A percentile compares a stretch with the other conserved stretches of the same genome.
Evolutionary conservation across 2,888 invertebrate genomes (phyloP).

Genomic region (Octonoba sinensis): DNA sequence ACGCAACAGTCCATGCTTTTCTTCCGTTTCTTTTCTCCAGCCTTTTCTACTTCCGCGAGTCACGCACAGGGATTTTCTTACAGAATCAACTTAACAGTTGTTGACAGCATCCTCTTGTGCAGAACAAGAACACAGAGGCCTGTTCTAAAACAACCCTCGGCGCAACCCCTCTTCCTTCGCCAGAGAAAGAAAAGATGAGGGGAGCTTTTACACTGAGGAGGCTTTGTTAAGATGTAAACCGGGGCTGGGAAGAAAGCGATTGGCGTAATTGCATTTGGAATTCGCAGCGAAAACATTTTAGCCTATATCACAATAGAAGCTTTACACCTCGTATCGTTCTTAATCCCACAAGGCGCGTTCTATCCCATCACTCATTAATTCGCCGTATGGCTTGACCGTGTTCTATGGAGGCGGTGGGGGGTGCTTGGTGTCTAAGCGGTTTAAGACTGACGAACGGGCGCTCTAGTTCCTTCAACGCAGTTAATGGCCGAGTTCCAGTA

Average conservation of each 20-base stretch:
- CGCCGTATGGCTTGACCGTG: conserved; percentile 48
- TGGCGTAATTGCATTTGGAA: conserved; percentile 52
- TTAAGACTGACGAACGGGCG: conserved; percentile 26
- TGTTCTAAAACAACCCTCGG: conserved; percentile 4
- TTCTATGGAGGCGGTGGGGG: neutral
- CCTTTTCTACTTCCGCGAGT: conserved; percentile 18
- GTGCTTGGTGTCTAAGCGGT: conserved; percentile 32
- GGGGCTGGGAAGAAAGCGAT: conserved; percentile 17
- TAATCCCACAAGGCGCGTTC: conserved; percentile 26
- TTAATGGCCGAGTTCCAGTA: too few relatives aligned
- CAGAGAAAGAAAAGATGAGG: neutral
- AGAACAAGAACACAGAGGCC: conserved; percentile 37
- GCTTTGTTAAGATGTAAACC: conserved; percentile 22
- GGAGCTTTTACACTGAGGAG: conserved; percentile 36
- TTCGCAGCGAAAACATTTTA: conserved; percentile 46
- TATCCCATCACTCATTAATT: conserved; percentile 56
- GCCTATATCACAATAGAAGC: conserved; percentile 47
- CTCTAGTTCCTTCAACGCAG: conserved; percentile 6
- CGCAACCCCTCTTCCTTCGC: neutral
- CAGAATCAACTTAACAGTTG: conserved; percentile 42
- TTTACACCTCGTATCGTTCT: conserved; percentile 39
- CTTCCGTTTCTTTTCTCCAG: neutral
- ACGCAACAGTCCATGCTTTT: too few relatives aligned
- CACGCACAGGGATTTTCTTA: conserved; percentile 26
- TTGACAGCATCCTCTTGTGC: conserved; percentile 39